Conservation (phyloP, 2,888 invertebrate genomes). For the Protodeltote pygarga region DNA sequence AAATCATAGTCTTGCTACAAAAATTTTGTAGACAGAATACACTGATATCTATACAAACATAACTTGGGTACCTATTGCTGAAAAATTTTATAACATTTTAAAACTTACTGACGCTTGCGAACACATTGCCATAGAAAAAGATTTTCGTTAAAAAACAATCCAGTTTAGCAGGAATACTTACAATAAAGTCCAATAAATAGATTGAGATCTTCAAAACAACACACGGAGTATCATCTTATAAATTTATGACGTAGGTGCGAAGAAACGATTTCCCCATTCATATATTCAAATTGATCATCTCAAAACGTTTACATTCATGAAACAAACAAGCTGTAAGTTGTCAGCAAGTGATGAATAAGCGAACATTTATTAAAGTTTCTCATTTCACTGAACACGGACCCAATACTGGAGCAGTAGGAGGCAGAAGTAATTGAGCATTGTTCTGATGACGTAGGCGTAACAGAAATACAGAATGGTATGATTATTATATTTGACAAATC, state of each 20-base stretch:
- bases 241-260: background rate
- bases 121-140: too few relatives aligned
- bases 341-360: conserved; percentile 54
- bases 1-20: too few relatives aligned
- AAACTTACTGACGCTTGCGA: too few relatives aligned
- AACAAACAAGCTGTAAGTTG: conserved; percentile 34
- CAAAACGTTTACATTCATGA: conserved; percentile 13
- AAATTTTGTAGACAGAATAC: too few relatives aligned
- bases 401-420: conserved; percentile 68
- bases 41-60: too few relatives aligned
- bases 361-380: conserved; percentile 56
- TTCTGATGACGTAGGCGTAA: conserved; percentile 67
- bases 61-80: too few relatives aligned
- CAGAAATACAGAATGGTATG: conserved; percentile 44
- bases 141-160: too few relatives aligned
- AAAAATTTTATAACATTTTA: too few relatives aligned
- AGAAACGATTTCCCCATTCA: conserved; percentile 21
- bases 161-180: too few relatives aligned
- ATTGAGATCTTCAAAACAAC: too few relatives aligned
- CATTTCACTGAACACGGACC: conserved; percentile 42
- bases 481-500: conserved; percentile 60
- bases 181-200: too few relatives aligned
- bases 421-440: conserved; percentile 78
- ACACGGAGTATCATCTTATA: too few relatives aligned
- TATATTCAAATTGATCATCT: conserved; percentile 22